Conservation (phyloP, 1,140 invertebrate species). For the Trichonephila inaurata region DNA sequence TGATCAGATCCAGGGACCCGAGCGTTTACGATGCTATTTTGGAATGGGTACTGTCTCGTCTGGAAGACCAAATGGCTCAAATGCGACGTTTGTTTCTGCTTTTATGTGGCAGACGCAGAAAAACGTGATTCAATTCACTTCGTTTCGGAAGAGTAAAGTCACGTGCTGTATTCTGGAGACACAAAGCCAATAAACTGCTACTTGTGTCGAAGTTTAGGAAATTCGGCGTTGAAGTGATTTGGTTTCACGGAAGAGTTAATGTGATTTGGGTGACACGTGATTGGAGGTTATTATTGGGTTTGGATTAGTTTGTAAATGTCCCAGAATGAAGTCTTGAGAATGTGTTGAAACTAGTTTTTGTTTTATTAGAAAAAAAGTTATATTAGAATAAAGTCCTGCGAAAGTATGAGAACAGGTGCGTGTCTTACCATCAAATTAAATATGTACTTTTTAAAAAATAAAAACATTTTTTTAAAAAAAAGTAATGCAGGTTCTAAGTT, state of each 20-base stretch:
- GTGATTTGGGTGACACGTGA: neutral
- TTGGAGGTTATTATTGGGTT: neutral
- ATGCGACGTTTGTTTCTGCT: neutral
- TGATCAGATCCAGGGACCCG: neutral
- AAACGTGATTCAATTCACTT: conserved; percentile 26
- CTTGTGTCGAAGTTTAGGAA: neutral
- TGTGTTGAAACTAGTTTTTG: too few relatives aligned
- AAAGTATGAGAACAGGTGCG: too few relatives aligned
- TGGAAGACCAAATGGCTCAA: neutral
- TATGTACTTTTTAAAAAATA: too few relatives aligned
- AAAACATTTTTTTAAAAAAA: too few relatives aligned
- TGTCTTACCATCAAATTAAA: too few relatives aligned
- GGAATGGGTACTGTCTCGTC: neutral
- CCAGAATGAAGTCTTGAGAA: too few relatives aligned
- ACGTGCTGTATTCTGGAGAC: neutral
- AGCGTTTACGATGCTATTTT: neutral
- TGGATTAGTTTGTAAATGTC: neutral
- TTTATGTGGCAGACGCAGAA: neutral
- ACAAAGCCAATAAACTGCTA: neutral
- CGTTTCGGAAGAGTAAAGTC: neutral
- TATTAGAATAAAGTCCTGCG: too few relatives aligned
- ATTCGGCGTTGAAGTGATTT: too few relatives aligned
- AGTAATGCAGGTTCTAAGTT: too few relatives aligned
- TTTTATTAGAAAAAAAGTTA: too few relatives aligned
- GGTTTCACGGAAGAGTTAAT: neutral